Evolutionary conservation across 2,113 vertebrate genomes (phyloP), one percentile per base, ranked within the genome.

Genomic region (Suncus etruscus): DNA sequence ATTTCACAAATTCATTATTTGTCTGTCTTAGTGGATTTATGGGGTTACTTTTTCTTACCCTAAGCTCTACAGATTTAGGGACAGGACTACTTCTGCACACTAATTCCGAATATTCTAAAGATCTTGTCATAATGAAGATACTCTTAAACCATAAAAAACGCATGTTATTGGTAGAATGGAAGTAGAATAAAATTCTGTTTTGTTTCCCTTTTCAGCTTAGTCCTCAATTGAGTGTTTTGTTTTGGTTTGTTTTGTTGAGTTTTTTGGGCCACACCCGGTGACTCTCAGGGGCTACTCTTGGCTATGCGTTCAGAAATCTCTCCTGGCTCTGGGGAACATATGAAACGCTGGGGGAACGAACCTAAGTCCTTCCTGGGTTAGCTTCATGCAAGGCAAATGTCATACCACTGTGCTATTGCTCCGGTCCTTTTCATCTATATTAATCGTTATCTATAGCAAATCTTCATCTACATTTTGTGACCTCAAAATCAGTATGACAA

Each of bases 121-220:
- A 11, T 18, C 39, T 54, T 14, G 14, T 9, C 1, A 8, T 14
- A 4, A 2, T 8, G 4, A 32, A 11, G 16, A 51, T 1, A 1
- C 50, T 61, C 32, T 68, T 50, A 66, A 51, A 27, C 18, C 3
- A 2, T 10, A 54, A 75, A 8, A 48, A 16, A 61, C 18, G 2
- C 58, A 3, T 61, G 20, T 22, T 61, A 20, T 22, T 61, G 18
- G 58, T 61, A 20, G 58, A 61, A 22, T 61, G 22, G 14, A 3
- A 69, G 11, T 22, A 69, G 20, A 65, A 1, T 11, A 29, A 22
- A 58, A 16, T 24, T 47, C 25, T 75, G n/a, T 39, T n/a, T 22
- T 8, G 14, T 48, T 61, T 48, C 4, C 45, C 11, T n/a, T 24
- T 14, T 74, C 50, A 22, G 25, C 9, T 32, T 50, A 14, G 10